Base-by-base conservation (phyloP, 2,888 invertebrate species). In the Thera obeliscata region DNA sequence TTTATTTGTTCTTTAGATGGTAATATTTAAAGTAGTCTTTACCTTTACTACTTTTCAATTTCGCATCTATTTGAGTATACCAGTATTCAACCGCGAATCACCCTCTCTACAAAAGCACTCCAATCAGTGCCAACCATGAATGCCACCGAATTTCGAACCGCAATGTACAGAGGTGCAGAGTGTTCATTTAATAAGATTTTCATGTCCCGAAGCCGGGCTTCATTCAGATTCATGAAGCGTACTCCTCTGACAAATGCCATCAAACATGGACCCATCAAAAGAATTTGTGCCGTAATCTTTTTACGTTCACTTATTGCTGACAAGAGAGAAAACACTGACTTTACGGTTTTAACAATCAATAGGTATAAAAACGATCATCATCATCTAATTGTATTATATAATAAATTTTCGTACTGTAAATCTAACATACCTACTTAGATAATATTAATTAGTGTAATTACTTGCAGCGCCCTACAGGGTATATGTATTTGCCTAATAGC, bases 301-400 rank as follows among this genome's bases (percentile, higher is more conserved):
- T 76, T 72, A 69, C 62, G 57, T 62, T 74, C 69, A 72, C 73
- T 80, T 76, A 81, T 80, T 76, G 72, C 76, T 73, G 70, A 73
- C 65, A 73, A 76, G 69, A 76, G 70, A 66, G 48, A 72, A 61
- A 64, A 60, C 67, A 69, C 70, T 55, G 61, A 55, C 46, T 60
- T 43, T 35, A 48, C 38, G 50, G 5, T 55, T 60, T 61, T 66
- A 61, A 57, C n/a, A 65, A 43, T 54, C 57, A 54, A 49, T 46
- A 46, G 9, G 43, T 46, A 41, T 6, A 36, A 50, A 35, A 33
- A 61, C 48, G 2, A 48, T 48, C 46, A 35, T 22, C 22, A 22
- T 22, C 22, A 22, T 22, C 22, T 61, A 46, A 43, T 33, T 41
- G 3, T 43, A 43, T 61, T 35, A 38, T 3, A 38, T 36, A 48